These are phyloP conservation scores for Nanorana parkeri DNA, from an alignment of 2,113 vertebrate species.

Conservation along the genomic window DNA sequence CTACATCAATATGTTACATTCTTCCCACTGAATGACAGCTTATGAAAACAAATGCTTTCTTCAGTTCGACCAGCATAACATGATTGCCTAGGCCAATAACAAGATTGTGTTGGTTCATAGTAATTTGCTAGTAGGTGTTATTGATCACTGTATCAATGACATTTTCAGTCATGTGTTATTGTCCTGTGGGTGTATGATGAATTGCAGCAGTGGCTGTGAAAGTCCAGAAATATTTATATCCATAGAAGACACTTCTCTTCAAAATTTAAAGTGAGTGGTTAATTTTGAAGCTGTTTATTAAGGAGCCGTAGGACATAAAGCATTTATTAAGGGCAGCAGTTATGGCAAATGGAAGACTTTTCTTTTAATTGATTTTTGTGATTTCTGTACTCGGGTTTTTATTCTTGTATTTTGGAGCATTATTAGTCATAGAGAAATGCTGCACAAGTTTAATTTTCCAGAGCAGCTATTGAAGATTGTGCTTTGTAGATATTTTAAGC, in stretches of 20 bases:
- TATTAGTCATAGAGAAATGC: no score
- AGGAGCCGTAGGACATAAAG: neutral
- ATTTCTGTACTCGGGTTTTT: no score
- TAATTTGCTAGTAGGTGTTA: conserved; percentile 47
- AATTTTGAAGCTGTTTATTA: neutral
- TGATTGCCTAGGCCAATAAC: conserved; percentile 45
- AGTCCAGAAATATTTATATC: conserved; percentile 8
- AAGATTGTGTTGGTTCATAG: conserved; percentile 47
- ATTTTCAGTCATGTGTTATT: conserved; percentile 45
- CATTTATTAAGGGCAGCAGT: neutral
- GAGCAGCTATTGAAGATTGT: no score
- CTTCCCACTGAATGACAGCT: conserved; percentile 33
- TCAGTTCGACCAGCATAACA: conserved; percentile 41
- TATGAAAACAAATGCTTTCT: conserved; percentile 46
- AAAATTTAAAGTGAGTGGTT: neutral
- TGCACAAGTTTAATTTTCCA: no score
- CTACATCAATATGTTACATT: conserved; percentile 30
- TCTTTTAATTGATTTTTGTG: no score
- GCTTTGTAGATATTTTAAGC: no score
- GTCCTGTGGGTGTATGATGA: conserved; percentile 39
- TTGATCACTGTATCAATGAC: conserved; percentile 45
- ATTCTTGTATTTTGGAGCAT: no score
- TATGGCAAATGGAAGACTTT: no score
- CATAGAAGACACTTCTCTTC: neutral
- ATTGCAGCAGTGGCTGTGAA: neutral